Evolutionary conservation across 2,797 vertebrate species (phyloP), one percentile per base, ranked within the genome.

Genomic region (Argya squamiceps): DNA sequence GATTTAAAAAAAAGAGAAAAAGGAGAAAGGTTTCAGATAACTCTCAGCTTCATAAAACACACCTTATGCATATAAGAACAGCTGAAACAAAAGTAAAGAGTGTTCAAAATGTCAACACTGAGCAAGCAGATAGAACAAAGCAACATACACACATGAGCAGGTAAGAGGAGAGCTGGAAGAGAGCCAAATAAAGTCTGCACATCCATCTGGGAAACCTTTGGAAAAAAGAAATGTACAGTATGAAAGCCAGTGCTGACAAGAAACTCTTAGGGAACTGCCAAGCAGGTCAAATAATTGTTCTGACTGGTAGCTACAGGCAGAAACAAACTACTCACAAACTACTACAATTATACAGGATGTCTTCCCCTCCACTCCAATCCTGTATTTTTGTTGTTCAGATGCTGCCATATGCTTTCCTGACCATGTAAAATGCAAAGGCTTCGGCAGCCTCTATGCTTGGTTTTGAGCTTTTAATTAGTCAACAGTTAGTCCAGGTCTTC

Each of bases 171-270:
- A 16, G 13, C 0, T 75, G 65, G 62, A 64, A 81, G 17, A 41
- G 36, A 36, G 46, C 46, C 92, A 87, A 60, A 67, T 65, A 27
- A 86, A 67, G 50, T 59, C 63, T 53, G 52, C n/a, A 70, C 24
- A 82, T 84, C 49, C 64, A 77, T 58, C 60, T 64, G 64, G 29
- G 56, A 91, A 95, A 76, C 49, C 77, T 23, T 32, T 39, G 36
- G 74, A 65, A 84, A 85, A 76, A 59, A 92, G 20, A 67, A 83
- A 63, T 2, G 24, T 46, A 92, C 29, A 63, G 63, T 43, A 36
- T 22, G 76, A 91, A 88, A 87, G 53, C 65, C 77, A 83, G 89
- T 50, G 46, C 49, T 85, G 64, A 91, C 84, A 96, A 91, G 84
- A 91, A 95, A 82, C 36, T 94, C 80, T 36, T 7, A 14, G 4